Conservation (phyloP, 2,113 vertebrate genomes). For the Tachycineta bicolor region DNA sequence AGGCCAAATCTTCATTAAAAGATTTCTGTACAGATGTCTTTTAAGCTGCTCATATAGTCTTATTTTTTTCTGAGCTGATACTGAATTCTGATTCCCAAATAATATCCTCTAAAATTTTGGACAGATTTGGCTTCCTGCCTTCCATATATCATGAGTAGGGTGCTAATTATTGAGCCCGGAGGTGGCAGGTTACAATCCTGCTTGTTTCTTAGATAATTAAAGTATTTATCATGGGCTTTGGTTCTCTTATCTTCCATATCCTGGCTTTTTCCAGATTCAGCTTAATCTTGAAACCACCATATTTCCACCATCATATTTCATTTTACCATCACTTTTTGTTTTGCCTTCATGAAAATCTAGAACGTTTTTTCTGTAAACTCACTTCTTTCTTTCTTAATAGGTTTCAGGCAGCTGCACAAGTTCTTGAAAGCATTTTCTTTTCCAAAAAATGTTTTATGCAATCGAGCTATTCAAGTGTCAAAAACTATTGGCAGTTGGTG, state of each 20-base stretch:
- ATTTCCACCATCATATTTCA: not conserved
- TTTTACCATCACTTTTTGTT: not conserved
- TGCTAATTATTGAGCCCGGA: not conserved
- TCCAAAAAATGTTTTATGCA: not conserved
- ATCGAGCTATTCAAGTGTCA: not conserved
- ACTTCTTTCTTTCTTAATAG: not conserved
- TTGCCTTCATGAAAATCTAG: not conserved
- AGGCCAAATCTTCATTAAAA: constrained; percentile 17
- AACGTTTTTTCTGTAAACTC: not conserved
- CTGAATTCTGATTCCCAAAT: not conserved
- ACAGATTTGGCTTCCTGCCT: not conserved
- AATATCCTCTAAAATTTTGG: not conserved
- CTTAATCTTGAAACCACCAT: not conserved
- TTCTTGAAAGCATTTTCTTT: not conserved
- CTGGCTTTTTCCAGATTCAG: not conserved
- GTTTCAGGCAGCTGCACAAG: not conserved
- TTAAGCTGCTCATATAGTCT: not conserved
- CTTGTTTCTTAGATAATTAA: not conserved
- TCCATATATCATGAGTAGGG: not conserved
- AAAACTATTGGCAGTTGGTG: not conserved
- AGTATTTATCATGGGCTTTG: not conserved
- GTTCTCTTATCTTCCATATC: not conserved
- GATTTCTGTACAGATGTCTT: not conserved
- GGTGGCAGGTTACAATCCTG: not conserved
- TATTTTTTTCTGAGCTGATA: constrained; percentile 12